Conservation (phyloP, 2,888 invertebrate genomes). For the Noctua comes region DNA sequence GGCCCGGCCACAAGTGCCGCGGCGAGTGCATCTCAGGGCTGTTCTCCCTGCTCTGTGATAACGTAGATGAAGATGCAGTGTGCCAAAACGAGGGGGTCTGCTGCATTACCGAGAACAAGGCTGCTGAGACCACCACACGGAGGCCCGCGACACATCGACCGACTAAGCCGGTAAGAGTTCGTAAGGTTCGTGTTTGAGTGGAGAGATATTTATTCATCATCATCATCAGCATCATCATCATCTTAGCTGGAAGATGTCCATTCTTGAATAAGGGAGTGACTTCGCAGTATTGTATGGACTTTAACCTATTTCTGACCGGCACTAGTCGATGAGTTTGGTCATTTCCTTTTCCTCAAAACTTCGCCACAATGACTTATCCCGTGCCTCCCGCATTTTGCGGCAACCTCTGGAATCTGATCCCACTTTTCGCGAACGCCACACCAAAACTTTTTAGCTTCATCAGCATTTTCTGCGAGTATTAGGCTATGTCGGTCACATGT, state of each 20-base stretch:
- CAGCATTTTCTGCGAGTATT: neutral
- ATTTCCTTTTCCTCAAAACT: neutral
- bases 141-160: constrained; percentile 79
- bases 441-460: neutral
- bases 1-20: constrained; percentile 90
- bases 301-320: neutral
- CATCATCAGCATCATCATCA: neutral
- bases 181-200: constrained; percentile 20
- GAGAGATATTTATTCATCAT: constrained; percentile 20
- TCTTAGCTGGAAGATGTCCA: neutral
- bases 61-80: constrained; percentile 94
- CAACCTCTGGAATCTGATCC: neutral
- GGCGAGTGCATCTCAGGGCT: constrained; percentile 96
- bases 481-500: neutral
- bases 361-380: too few relatives aligned
- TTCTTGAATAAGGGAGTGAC: neutral
- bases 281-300: neutral
- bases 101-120: constrained; percentile 91
- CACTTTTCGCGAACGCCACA: neutral
- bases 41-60: constrained; percentile 96
- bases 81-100: constrained; percentile 95
- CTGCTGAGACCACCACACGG: constrained; percentile 78
- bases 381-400: neutral
- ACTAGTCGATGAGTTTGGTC: neutral
- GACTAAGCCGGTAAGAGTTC: constrained; percentile 76